A percentile compares a stretch with the other conserved stretches of the same genome.
These are phyloP conservation scores for Periophthalmodon schlosseri DNA, from an alignment of 2,113 vertebrate genomes.

Conservation along the genomic window DNA sequence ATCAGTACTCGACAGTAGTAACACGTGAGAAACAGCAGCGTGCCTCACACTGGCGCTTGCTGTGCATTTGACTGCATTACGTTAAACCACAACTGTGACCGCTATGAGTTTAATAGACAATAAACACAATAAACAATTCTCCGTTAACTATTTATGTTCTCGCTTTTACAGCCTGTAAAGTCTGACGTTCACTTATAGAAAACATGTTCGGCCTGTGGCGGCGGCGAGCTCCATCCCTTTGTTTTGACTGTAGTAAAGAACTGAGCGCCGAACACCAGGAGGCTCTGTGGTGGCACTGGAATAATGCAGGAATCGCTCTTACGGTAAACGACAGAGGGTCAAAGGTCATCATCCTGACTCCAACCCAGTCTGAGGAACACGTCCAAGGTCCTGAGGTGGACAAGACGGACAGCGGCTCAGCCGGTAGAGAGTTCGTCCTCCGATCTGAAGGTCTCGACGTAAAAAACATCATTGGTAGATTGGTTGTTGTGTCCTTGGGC, in stretches of 20 bases:
- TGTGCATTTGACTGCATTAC: background rate
- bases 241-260: conserved; percentile 2
- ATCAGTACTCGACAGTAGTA: background rate
- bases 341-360: conserved; percentile 2
- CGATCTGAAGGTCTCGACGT: too few species aligned
- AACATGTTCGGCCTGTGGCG: background rate
- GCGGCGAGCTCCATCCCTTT: background rate
- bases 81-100: background rate
- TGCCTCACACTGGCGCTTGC: background rate
- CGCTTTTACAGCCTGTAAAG: background rate
- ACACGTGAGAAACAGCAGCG: background rate
- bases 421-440: too few species aligned
- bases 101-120: background rate
- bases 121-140: background rate
- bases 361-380: conserved; percentile 13
- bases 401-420: conserved; percentile 12
- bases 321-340: conserved; percentile 8
- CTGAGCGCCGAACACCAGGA: background rate
- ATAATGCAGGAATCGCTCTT: conserved; percentile 13
- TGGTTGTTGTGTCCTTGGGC: too few species aligned
- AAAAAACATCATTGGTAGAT: too few species aligned
- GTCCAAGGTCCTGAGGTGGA: conserved; percentile 23
- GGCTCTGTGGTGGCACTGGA: conserved; percentile 15
- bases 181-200: conserved; percentile 1
- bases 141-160: conserved; percentile 6